Evolutionary conservation across 2,113 vertebrate genomes (phyloP).

Genomic region (Pseudopodoces humilis): DNA sequence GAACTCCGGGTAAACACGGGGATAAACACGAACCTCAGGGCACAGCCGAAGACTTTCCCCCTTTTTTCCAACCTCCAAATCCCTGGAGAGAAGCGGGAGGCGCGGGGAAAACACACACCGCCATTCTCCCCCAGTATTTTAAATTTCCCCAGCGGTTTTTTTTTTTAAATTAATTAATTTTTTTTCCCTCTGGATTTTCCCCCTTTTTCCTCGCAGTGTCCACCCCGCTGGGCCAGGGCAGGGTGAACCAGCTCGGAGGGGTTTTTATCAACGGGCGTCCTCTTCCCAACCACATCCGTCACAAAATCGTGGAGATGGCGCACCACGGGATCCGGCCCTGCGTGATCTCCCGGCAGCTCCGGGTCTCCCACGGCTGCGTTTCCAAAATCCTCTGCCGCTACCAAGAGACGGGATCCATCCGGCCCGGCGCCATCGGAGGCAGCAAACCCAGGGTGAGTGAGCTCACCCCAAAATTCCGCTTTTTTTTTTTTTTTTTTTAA

Average conservation of each 20-base stretch:
- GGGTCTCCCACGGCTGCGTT: constrained; percentile 96
- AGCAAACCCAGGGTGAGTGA: constrained; percentile 99
- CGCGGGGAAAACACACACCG: rapidly evolving
- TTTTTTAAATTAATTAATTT: too few relatives aligned
- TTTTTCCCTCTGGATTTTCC: neutral
- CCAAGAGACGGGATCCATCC: constrained; percentile 97
- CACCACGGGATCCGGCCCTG: constrained; percentile 98
- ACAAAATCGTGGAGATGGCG: constrained; percentile 99
- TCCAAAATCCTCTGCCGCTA: constrained; percentile 99
- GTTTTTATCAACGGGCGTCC: constrained; percentile 99
- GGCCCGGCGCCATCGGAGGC: constrained; percentile 96
- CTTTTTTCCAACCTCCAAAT: neutral
- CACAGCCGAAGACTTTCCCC: neutral
- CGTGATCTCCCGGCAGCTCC: constrained; percentile 95
- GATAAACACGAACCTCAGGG: neutral
- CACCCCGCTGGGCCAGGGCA: constrained; percentile 96
- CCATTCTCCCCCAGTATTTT: neutral
- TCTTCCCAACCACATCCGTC: constrained; percentile 96
- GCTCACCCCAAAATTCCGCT: neutral
- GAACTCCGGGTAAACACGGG: neutral
- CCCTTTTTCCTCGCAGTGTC: constrained; percentile 78
- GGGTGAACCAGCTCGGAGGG: constrained; percentile 97
- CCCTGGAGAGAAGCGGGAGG: neutral
- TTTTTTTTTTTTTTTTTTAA: neutral
- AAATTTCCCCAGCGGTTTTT: rapidly evolving